Conservation (phyloP, 2,888 invertebrate species). For the Galerucella nymphaeae region DNA sequence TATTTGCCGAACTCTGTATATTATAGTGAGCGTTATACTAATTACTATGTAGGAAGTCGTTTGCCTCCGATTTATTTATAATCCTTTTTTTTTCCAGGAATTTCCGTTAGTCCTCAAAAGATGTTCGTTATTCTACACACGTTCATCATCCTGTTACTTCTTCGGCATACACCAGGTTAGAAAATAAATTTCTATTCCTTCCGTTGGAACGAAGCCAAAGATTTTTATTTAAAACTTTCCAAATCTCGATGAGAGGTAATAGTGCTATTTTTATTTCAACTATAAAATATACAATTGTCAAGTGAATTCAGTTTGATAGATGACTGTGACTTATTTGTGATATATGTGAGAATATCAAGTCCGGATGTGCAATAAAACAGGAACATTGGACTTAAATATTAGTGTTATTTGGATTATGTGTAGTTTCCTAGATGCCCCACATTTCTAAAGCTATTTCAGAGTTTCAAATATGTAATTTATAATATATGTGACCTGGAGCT, state of each 20-base stretch:
- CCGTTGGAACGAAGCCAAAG: slow-evolving; percentile 9
- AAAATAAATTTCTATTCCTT: slow-evolving; percentile 23
- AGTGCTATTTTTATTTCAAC: slow-evolving; percentile 20
- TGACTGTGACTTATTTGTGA: slow-evolving; percentile 38
- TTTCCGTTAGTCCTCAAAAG: slow-evolving; percentile 28
- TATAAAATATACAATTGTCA: slow-evolving; percentile 19
- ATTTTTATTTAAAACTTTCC: slow-evolving; percentile 12
- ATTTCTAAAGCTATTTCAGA: slow-evolving; percentile 6
- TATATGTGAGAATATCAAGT: slow-evolving; percentile 44
- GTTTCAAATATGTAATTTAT: slow-evolving; percentile 17
- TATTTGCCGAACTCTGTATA: no score
- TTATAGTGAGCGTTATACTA: neutral
- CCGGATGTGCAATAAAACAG: slow-evolving; percentile 41
- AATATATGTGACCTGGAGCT: slow-evolving; percentile 10
- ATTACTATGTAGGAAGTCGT: slow-evolving; percentile 25
- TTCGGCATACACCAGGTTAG: slow-evolving; percentile 40
- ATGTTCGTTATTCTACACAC: slow-evolving; percentile 36
- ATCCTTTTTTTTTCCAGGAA: slow-evolving; percentile 34
- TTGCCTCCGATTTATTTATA: slow-evolving; percentile 29
- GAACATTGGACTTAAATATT: slow-evolving; percentile 26
- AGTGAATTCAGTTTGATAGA: slow-evolving; percentile 27
- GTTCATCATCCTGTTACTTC: slow-evolving; percentile 31
- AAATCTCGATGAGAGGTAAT: slow-evolving; percentile 6
- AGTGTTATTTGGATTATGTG: slow-evolving; percentile 26
- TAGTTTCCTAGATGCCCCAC: slow-evolving; percentile 19